Conservation (phyloP, 2,113 vertebrate genomes). For the Crypturellus undulatus region DNA sequence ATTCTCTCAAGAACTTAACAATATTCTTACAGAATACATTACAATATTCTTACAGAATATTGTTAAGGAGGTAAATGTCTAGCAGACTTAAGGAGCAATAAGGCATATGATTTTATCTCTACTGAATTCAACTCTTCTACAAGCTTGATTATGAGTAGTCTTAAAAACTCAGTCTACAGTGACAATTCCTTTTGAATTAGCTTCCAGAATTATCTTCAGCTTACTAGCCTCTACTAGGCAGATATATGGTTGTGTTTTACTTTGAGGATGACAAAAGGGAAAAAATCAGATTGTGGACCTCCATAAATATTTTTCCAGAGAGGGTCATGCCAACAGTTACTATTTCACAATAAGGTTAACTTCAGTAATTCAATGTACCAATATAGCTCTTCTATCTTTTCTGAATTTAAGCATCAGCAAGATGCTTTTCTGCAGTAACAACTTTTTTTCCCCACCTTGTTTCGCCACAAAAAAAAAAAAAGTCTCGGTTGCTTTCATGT, state of each 20-base stretch:
- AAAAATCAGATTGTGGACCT: neutral
- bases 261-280: neutral
- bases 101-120: neutral
- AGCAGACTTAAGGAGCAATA: neutral
- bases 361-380: neutral
- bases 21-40: no score
- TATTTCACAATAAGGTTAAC: neutral
- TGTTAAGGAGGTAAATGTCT: neutral
- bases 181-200: neutral
- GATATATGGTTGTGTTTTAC: neutral
- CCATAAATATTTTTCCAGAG: neutral
- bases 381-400: neutral
- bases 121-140: neutral
- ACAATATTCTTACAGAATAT: neutral
- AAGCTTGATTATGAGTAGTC: neutral
- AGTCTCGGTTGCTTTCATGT: neutral
- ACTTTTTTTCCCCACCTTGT: neutral
- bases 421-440: neutral
- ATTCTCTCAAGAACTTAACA: neutral
- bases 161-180: neutral
- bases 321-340: neutral
- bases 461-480: neutral
- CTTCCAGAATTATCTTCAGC: slow-evolving; percentile 3
- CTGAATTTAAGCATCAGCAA: neutral
- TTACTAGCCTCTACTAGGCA: neutral